Conservation (phyloP, 2,888 invertebrate species). For the Agrochola macilenta region DNA sequence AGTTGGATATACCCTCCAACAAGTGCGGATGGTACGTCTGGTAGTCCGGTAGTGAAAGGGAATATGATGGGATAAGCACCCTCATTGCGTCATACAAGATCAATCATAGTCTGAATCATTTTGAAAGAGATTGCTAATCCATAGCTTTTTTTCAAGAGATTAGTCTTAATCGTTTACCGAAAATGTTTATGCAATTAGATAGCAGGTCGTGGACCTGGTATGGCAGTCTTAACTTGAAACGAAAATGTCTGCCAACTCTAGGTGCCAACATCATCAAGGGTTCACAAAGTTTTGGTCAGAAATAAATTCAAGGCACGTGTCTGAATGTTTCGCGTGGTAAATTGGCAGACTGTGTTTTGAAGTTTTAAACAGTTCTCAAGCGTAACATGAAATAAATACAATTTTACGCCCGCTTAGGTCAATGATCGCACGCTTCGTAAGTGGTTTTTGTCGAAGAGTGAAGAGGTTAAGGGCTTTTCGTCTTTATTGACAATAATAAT, state of each 20-base stretch:
- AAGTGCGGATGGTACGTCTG: background rate
- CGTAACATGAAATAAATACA: constrained; percentile 46
- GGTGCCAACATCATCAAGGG: constrained; percentile 7
- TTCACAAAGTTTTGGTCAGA: constrained; percentile 57
- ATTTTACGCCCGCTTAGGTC: constrained; percentile 42
- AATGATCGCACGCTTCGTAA: constrained; percentile 25
- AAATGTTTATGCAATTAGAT: no score
- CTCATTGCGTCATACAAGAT: no score
- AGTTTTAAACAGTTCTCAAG: constrained; percentile 58
- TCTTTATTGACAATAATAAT: constrained; percentile 35
- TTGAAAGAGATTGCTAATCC: no score
- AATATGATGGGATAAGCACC: background rate
- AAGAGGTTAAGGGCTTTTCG: constrained; percentile 32
- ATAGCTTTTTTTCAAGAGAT: no score
- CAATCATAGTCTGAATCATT: no score
- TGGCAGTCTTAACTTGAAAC: no score
- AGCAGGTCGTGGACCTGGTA: background rate
- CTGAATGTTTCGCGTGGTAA: constrained; percentile 70
- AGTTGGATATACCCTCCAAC: no score
- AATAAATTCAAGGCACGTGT: constrained; percentile 73
- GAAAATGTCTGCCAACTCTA: background rate
- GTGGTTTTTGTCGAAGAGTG: constrained; percentile 20
- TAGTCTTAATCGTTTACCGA: no score
- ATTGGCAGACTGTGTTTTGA: constrained; percentile 62
- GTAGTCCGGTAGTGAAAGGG: background rate